Percentiles rank a stretch among this genome's conserved stretches.
These are phyloP conservation scores for Macroramphosus scolopax DNA, from an alignment of 2,797 vertebrate genomes.

Conservation along the genomic window DNA sequence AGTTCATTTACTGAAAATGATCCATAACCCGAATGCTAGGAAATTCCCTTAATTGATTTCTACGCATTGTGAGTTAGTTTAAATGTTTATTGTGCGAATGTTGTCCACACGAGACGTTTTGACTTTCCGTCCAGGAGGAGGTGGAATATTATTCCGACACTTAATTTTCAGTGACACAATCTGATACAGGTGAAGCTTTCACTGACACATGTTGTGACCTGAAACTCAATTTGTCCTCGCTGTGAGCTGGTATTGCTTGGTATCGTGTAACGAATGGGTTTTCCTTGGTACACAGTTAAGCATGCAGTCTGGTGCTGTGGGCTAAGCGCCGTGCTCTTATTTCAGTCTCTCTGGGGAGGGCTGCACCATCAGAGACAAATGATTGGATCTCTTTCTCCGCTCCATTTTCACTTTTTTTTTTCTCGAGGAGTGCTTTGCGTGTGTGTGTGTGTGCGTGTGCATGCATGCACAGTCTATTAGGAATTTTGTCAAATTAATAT, in stretches of 20 bases:
- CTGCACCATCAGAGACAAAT: conserved; percentile 74
- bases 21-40: too few relatives aligned
- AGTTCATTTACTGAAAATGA: too few relatives aligned
- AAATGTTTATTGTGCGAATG: too few relatives aligned
- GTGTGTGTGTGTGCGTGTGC: conserved; percentile 17
- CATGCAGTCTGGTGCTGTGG: conserved; percentile 65
- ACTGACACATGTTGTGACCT: conserved; percentile 46
- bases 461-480: neutral
- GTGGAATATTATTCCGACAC: too few relatives aligned
- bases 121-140: too few relatives aligned
- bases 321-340: conserved; percentile 72
- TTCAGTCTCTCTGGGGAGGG: conserved; percentile 71
- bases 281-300: conserved; percentile 59
- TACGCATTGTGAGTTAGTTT: too few relatives aligned
- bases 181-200: conserved; percentile 19
- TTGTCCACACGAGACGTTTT: too few relatives aligned
- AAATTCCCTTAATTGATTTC: too few relatives aligned
- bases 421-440: conserved; percentile 62
- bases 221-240: conserved; percentile 35
- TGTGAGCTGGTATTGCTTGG: conserved; percentile 45
- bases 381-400: conserved; percentile 76
- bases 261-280: conserved; percentile 54
- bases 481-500: too few relatives aligned
- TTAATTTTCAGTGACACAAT: neutral
- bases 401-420: conserved; percentile 77